These are phyloP conservation scores for Dicaeum eximium DNA, from an alignment of 2,113 vertebrate genomes.

Conservation along the genomic window DNA sequence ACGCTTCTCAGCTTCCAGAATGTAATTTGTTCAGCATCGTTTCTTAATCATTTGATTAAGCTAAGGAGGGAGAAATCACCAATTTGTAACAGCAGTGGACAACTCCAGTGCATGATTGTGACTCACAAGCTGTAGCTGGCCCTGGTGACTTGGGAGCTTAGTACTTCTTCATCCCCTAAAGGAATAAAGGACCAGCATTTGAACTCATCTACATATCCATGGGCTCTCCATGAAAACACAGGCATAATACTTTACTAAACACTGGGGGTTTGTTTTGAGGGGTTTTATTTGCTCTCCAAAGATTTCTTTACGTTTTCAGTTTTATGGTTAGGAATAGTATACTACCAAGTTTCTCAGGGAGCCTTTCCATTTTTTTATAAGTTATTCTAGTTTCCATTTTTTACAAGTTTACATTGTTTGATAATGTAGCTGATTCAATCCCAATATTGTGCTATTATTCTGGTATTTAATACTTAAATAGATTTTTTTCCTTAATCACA, in stretches of 20 bases:
- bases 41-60: not conserved
- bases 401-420: not conserved
- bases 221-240: not conserved
- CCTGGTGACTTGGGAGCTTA: not conserved
- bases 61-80: not conserved
- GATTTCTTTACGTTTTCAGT: not conserved
- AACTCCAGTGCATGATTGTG: not conserved
- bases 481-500: not conserved
- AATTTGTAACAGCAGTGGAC: not conserved
- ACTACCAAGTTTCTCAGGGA: not conserved
- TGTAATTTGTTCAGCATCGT: not conserved
- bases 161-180: not conserved
- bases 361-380: not conserved
- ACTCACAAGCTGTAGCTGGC: not conserved
- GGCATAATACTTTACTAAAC: not conserved
- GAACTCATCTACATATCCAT: not conserved
- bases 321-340: not conserved
- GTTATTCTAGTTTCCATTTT: not conserved
- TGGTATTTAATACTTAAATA: not conserved
- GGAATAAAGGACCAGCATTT: not conserved
- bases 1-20: not conserved
- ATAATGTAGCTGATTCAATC: not conserved
- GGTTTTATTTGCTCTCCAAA: not conserved
- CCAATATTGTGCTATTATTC: not conserved
- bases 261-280: accelerated